Evolutionary conservation across 2,797 vertebrate genomes (phyloP), one percentile per base, ranked within the genome.

Genomic region (Enteromius fasciolatus): DNA sequence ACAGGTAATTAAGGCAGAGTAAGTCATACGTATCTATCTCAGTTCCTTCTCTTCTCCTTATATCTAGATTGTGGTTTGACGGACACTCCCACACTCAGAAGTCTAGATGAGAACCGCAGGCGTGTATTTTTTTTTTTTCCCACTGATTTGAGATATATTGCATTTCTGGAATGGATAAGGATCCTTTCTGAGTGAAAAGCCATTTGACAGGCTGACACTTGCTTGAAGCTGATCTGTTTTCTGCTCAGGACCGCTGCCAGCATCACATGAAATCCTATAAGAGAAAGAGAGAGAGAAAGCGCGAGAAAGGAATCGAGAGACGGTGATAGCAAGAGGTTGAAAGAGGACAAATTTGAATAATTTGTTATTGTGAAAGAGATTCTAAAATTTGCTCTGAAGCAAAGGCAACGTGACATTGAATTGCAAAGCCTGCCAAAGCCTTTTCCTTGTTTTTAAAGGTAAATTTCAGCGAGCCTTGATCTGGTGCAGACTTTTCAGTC

Each of bases 291-390:
- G 64, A 50, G 17, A 48, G 36, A 61, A 39, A 44, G 39, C n/a
- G 23, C 46, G 25, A 77, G 61, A 46, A 46, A 54, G 63, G 36
- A 41, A 50, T 18, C 68, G 28, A 67, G 20, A 54, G 67, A 78
- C 31, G 20, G 73, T 25, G 57, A 54, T 31, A 44, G 36, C 18
- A 57, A 41, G 59, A 73, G 68, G 44, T 72, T 76, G 28, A 63
- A 57, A 83, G 67, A 72, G 83, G 81, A 81, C 44, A 39, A 52
- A 85, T 74, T 50, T 70, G 77, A 83, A 75, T 78, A 81, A 83
- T 69, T 44, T 78, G 75, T 85, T 72, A 76, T 72, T 75, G 63
- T 72, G 54, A 80, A n/a, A 12, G 52, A 20, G 63, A 39, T 20
- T 44, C 44, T 57, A 59, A 78, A 83, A 78, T 83, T 81, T 76